Percentiles rank a stretch among this genome's conserved stretches.
Evolutionary conservation across 2,113 vertebrate genomes (phyloP).

Genomic region (Nyctibius bracteatus): DNA sequence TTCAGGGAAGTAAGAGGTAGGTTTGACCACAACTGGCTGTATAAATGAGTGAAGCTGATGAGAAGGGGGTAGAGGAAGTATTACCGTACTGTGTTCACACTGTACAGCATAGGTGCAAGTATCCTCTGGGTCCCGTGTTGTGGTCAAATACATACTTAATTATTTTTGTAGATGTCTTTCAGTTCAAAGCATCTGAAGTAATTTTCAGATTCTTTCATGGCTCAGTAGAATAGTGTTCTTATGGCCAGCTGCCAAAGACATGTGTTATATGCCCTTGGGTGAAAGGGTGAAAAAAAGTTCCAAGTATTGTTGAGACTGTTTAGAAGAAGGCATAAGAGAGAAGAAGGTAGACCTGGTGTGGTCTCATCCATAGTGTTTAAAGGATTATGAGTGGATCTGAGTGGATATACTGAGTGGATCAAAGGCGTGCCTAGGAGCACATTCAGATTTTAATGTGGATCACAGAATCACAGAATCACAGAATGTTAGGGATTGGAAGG

Average conservation of each 20-base stretch:
- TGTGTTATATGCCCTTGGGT: background rate
- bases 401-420: no score
- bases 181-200: background rate
- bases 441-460: background rate
- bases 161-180: background rate
- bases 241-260: background rate
- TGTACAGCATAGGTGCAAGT: background rate
- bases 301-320: background rate
- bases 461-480: no score
- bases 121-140: background rate
- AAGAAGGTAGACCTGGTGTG: background rate
- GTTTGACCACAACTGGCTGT: background rate
- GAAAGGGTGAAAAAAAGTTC: background rate
- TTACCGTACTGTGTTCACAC: background rate
- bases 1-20: background rate
- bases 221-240: background rate
- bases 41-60: background rate
- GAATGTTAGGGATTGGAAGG: no score
- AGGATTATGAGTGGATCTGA: background rate
- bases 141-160: background rate
- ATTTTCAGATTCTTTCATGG: background rate
- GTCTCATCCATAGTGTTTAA: background rate
- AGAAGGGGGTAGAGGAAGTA: background rate
- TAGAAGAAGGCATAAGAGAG: background rate
- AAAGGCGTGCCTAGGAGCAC: background rate